Percentiles rank a stretch among this genome's conserved stretches.
Conservation (phyloP, 2,797 vertebrate genomes). For the Cossypha niveicapilla region DNA sequence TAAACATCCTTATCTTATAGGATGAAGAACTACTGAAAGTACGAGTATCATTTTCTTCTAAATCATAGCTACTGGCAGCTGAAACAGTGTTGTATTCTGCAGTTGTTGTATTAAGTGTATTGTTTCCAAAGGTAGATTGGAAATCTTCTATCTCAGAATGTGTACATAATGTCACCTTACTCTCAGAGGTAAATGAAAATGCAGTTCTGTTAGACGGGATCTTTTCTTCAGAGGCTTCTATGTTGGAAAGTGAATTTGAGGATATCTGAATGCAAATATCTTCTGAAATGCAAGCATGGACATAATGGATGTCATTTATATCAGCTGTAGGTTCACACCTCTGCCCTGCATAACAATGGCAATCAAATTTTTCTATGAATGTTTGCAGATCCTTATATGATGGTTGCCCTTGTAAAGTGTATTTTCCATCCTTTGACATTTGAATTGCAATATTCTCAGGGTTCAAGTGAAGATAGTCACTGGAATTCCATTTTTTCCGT, state of each 20-base stretch:
- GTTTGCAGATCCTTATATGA: constrained; percentile 70
- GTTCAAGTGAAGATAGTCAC: constrained; percentile 83
- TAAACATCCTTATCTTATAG: not conserved
- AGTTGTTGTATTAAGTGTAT: not conserved
- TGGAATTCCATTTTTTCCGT: constrained; percentile 76
- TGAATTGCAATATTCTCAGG: constrained; percentile 72
- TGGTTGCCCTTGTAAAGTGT: constrained; percentile 71
- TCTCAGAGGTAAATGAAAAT: not conserved
- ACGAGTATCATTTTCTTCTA: constrained; percentile 7
- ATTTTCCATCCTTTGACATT: constrained; percentile 52
- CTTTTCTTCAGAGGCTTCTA: constrained; percentile 22
- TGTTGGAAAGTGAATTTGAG: not conserved
- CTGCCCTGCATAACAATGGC: constrained; percentile 75
- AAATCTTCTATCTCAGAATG: not conserved
- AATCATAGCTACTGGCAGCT: not conserved
- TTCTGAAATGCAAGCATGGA: constrained; percentile 55
- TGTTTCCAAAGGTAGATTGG: not conserved
- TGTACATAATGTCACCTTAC: constrained; percentile 13
- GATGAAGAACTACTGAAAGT: not conserved
- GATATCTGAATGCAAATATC: constrained; percentile 61
- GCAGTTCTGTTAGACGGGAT: not conserved
- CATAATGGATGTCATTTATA: not conserved
- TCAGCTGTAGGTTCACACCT: constrained; percentile 55
- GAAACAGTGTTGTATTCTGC: not conserved
- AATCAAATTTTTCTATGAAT: constrained; percentile 75